Base-by-base conservation (phyloP, 2,888 invertebrate species). In the Xestia sexstrigata region DNA sequence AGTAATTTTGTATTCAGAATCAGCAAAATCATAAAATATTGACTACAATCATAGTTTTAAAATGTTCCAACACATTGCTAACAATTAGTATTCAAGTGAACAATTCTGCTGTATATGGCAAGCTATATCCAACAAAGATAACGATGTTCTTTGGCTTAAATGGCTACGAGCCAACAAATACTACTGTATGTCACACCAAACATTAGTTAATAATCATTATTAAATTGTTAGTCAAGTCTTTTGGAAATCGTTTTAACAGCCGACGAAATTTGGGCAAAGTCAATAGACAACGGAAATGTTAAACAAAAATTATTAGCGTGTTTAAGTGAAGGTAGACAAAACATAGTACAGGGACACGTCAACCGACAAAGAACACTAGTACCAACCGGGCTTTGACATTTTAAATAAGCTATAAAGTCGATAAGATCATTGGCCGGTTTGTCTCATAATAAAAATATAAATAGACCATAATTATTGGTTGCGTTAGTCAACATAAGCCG, bases 281-380 rank as follows among this genome's bases (percentile, higher is more conserved):
- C 49, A 60, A 73, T 75, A 74, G 60, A 73, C 47, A 74, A 68
- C 70, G 70, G 81, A 83, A 81, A 86, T 76, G 70, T 75, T 62
- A 74, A 71, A 81, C 63, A 13, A 70, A 79, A 76, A 52, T 76
- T 71, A 78, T 81, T 76, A 79, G 35, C 78, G 35, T 68, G 77
- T 82, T 83, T 71, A 67, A 70, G 80, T 70, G 77, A 86, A 89
- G 87, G 88, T 84, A 73, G 83, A 84, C 88, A 69, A 85, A 78
- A 68, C 73, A 74, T 78, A 70, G 58, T 55, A 70, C 74, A 78
- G 55, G 73, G 74, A 72, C 73, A 73, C 63, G 72, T 35, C 30
- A 76, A 23, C 45, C 17, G 47, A 30, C 65, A 78, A 78, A 84
- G 47, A 74, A 74, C 70, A 77, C 75, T 76, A 62, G 81, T 69